Percentiles rank a stretch among this genome's conserved stretches.
phyloP scores from a whole-genome alignment of 2,113 vertebrate species.

The Pagrus major region DNA sequence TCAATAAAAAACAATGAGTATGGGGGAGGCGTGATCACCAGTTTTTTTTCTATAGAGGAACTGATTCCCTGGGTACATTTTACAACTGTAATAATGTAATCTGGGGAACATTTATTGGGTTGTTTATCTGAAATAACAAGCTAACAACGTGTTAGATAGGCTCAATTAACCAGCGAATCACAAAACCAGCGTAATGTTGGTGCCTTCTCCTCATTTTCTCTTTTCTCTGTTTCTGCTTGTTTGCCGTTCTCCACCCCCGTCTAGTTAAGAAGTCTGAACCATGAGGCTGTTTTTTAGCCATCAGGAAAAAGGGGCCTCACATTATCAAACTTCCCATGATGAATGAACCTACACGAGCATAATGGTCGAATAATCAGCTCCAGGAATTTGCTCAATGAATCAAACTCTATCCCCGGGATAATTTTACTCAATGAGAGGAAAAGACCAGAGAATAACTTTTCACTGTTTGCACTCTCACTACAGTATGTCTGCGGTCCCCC shows the following conservation, averaged over 20 bases:
- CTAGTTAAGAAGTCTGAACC: conserved; percentile 41
- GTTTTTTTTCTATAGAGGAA: conserved; percentile 57
- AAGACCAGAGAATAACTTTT: conserved; percentile 55
- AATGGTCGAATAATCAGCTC: conserved; percentile 69
- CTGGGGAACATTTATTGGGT: conserved; percentile 76
- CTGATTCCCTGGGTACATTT: conserved; percentile 74
- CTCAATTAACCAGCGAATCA: conserved; percentile 76
- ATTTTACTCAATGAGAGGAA: conserved; percentile 37
- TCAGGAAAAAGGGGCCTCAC: conserved; percentile 8
- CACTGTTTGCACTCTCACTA: conserved; percentile 60
- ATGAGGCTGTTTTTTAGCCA: conserved; percentile 43
- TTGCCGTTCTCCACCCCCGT: conserved; percentile 23
- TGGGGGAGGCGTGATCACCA: conserved; percentile 58
- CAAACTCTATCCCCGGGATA: conserved; percentile 35
- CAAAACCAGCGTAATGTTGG: conserved; percentile 40
- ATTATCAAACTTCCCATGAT: conserved; percentile 31
- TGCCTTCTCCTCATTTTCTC: conserved; percentile 38
- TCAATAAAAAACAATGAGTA: conserved; percentile 69
- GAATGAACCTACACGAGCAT: conserved; percentile 33
- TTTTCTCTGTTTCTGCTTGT: conserved; percentile 40
- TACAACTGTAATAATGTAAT: conserved; percentile 77
- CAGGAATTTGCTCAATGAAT: conserved; percentile 47
- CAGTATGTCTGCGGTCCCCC: conserved; percentile 45
- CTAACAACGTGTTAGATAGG: conserved; percentile 67
- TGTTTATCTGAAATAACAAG: conserved; percentile 78